phyloP scores from a whole-genome alignment of 2,888 invertebrate genomes.

The Oxyteleia sp. region DNA sequence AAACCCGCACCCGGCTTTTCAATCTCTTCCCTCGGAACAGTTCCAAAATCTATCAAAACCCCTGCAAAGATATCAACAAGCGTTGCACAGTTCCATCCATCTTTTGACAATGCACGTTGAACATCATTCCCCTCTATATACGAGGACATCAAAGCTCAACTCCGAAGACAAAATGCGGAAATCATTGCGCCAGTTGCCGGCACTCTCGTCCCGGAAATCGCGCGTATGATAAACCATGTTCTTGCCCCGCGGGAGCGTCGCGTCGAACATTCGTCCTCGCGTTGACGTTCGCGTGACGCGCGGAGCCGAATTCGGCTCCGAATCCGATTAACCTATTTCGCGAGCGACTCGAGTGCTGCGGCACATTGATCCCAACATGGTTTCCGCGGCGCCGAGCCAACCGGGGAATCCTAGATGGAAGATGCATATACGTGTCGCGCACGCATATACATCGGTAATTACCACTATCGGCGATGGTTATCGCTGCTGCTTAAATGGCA shows the following conservation, averaged over 20 bases:
- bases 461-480: conserved; percentile 71
- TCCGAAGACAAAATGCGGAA: conserved; percentile 50
- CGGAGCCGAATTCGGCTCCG: conserved; percentile 58
- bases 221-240: conserved; percentile 18
- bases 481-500: conserved; percentile 72
- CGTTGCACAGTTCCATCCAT: conserved; percentile 18
- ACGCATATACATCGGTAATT: conserved; percentile 72
- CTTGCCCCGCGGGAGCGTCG: conserved; percentile 11
- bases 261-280: conserved; percentile 11
- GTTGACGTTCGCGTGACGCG: conserved; percentile 19
- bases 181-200: conserved; percentile 29
- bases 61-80: too few species aligned
- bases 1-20: too few species aligned
- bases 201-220: neutral
- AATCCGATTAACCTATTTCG: conserved; percentile 84
- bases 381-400: conserved; percentile 69
- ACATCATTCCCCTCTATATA: conserved; percentile 37
- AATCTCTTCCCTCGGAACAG: too few species aligned
- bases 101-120: conserved; percentile 34
- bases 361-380: conserved; percentile 69
- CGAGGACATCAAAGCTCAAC: conserved; percentile 18
- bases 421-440: too few species aligned
- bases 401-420: conserved; percentile 62
- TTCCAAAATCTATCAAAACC: too few species aligned
- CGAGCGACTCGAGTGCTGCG: conserved; percentile 73